Base-by-base conservation (phyloP, 2,113 vertebrate genomes). In the Glaucomys volans region DNA sequence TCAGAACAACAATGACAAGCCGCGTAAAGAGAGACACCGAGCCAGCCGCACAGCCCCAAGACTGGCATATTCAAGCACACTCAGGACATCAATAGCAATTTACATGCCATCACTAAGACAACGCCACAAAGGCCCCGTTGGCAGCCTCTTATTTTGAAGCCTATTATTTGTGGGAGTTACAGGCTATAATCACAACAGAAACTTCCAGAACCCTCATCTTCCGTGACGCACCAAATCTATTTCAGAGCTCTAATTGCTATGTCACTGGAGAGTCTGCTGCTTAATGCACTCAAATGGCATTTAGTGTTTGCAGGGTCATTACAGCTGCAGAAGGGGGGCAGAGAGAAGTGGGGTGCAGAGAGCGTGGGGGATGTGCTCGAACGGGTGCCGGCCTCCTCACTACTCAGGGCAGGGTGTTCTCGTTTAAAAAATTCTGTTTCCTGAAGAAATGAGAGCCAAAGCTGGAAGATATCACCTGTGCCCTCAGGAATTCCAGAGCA, bases 101-200 rank as follows among this genome's bases (percentile, higher is more conserved):
- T 99, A 99, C 98, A 98, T 98, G 99, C 99, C 99, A 99, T 99
- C 99, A 99, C 98, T 97, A 98, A 98, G 98, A 98, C 98, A 98
- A 97, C 98, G 97, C 98, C 98, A 99, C 98, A 99, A 98, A 99
- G 99, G 98, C 98, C 94, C 98, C 95, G 98, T 98, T 99, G 99
- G 99, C 99, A 99, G 98, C 99, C 99, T 99, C 99, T 99, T 99
- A 99, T 99, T 99, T 99, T 98, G 98, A 99, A 99, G 99, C 99
- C 99, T 99, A 99, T 99, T 99, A 99, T 99, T 99, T 99, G 98
- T 99, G 98, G 99, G 99, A 99, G 99, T 99, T 99, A 99, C 99
- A 99, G 99, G 99, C 99, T 99, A 98, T 99, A 99, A 99, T 99
- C 99, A 99, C 98, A 99, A 98, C 98, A 98, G 99, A 99, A 99